Base-by-base conservation (phyloP, 2,888 invertebrate species). In the Watsonalla binaria region DNA sequence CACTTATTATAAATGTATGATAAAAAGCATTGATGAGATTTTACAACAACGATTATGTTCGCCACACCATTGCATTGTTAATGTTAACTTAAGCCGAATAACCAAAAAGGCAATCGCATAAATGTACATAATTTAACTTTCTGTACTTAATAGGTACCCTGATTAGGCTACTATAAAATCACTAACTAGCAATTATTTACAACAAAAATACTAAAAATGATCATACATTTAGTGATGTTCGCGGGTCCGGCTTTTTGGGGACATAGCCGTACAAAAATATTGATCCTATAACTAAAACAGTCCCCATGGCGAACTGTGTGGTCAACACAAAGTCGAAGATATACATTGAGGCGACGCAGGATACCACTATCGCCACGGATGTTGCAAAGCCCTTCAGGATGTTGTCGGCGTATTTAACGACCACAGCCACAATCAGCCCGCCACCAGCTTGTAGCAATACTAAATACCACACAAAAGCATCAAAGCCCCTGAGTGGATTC, bases 321-420 rank as follows among this genome's bases (percentile, higher is more conserved):
- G 97, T 96, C 51, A 99, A 91, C 59, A 94, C 92, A 78, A 99
- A 99, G 68, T 96, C 92, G 76, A 99, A 99, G 63, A 99, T 90
- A 80, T 97, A 97, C 60, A 99, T 95, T 0, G 99, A 99, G 1
- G 95, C 97, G 51, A 99, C 87, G 76, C 98, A 99, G 0, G 99
- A 98, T 63, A 99, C 94, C 47, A 99, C 94, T 64, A 99, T 99
- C 6, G 99, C 98, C 53, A 99, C 93, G 0, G 99, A 99, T 0
- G 99, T 99, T 46, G 99, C 99, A 78, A 99, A 99, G 24, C 99
- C 99, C 89, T 97, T 99, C 6, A 99, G 91, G 75, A 99, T 99
- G 86, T 99, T 99, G 84, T 99, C 99, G 0, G 99, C 99, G 83
- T 99, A 99, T 91, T 99, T 99, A 35, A 99, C 98, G 4, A 99